Evolutionary conservation across 1,140 invertebrate species (phyloP).

Genomic region (Euglossa dilemma): DNA sequence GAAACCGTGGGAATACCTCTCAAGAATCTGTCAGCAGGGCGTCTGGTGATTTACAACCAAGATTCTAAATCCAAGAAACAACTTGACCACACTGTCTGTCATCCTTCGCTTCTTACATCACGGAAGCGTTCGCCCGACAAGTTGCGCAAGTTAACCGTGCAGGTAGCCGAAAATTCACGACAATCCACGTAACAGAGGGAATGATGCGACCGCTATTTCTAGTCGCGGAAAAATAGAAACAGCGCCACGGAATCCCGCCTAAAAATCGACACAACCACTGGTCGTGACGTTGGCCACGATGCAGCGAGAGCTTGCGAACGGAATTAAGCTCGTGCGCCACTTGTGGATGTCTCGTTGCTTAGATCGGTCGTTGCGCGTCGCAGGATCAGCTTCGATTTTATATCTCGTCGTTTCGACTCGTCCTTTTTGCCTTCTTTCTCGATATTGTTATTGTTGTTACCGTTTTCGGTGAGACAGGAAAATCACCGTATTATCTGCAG

Average conservation of each 20-base stretch:
- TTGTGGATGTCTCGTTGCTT: slow-evolving; percentile 50
- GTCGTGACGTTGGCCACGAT: neutral
- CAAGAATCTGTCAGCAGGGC: too few relatives aligned
- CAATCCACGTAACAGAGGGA: neutral
- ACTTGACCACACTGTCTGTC: neutral
- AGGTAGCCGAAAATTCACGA: neutral
- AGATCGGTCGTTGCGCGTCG: slow-evolving; percentile 50
- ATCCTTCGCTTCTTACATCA: neutral
- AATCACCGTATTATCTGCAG: neutral
- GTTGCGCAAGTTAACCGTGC: slow-evolving; percentile 6
- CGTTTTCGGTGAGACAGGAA: neutral
- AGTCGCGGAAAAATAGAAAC: slow-evolving; percentile 40
- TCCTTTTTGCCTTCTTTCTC: accelerated
- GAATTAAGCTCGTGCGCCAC: slow-evolving; percentile 46
- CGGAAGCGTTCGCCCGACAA: neutral
- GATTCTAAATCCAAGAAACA: neutral
- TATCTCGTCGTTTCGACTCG: too few relatives aligned
- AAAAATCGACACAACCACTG: neutral
- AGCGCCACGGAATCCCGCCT: neutral
- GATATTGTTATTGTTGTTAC: neutral
- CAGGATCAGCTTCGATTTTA: neutral
- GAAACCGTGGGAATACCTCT: too few relatives aligned
- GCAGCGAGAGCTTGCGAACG: slow-evolving; percentile 8
- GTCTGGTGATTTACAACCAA: too few relatives aligned
- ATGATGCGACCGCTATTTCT: slow-evolving; percentile 37